Evolutionary conservation across 2,797 vertebrate species (phyloP).

Genomic region (Serranus cabrilla): DNA sequence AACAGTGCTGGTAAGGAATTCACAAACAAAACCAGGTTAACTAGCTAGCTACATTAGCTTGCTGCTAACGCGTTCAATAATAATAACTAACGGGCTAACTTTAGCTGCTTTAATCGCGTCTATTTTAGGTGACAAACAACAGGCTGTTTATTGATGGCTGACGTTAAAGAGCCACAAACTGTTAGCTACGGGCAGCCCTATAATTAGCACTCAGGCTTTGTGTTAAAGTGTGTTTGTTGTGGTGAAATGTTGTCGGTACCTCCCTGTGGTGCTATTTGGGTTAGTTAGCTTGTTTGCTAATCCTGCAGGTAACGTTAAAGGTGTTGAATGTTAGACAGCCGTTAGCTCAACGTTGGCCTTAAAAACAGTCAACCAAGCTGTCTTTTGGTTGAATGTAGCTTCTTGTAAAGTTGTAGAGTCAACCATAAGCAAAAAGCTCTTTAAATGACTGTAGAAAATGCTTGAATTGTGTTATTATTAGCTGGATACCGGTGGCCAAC

Average conservation of each 20-base stretch:
- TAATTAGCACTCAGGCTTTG: not conserved
- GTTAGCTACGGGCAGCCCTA: not conserved
- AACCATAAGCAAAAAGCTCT: not conserved
- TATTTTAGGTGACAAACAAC: slow-evolving; percentile 14
- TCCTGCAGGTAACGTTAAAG: too few species aligned
- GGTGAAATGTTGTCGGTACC: not conserved
- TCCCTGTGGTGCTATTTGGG: not conserved
- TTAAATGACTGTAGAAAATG: not conserved
- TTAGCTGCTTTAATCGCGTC: slow-evolving; percentile 10
- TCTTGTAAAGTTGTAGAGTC: not conserved
- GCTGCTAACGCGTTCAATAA: slow-evolving; percentile 35
- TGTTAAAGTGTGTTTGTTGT: slow-evolving; percentile 20
- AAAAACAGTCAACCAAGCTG: not conserved
- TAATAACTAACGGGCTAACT: slow-evolving; percentile 28
- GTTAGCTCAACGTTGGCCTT: not conserved
- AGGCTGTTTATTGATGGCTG: not conserved
- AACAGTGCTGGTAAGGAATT: slow-evolving; percentile 51
- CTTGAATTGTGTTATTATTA: not conserved
- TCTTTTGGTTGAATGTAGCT: too few species aligned
- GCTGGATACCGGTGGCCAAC: not conserved
- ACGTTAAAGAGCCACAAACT: not conserved
- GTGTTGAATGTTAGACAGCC: not conserved
- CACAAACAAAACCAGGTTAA: slow-evolving; percentile 26
- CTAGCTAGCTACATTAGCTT: slow-evolving; percentile 45
- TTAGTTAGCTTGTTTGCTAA: slow-evolving; percentile 32